These are phyloP conservation scores for Cuculus canorus DNA, from an alignment of 2,797 vertebrate genomes.

Conservation along the genomic window DNA sequence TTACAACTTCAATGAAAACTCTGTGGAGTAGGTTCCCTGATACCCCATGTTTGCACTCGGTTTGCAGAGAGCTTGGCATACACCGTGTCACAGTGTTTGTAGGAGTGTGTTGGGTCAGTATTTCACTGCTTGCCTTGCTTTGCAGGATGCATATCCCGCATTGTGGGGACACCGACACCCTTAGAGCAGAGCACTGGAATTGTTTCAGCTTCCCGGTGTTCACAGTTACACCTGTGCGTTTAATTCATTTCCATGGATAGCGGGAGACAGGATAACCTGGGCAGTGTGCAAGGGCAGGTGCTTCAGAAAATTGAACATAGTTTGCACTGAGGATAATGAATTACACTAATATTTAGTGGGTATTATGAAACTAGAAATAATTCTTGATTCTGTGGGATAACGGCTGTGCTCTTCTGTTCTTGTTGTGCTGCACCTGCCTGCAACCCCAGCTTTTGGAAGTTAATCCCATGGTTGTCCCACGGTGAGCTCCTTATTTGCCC, in stretches of 20 bases:
- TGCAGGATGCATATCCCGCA: rapidly evolving
- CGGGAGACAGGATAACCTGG: rapidly evolving
- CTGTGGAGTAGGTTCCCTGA: background rate
- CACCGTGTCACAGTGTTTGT: background rate
- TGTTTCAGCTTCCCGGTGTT: rapidly evolving
- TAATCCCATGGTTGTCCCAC: rapidly evolving
- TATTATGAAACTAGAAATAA: background rate
- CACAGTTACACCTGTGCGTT: rapidly evolving
- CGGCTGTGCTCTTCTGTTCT: rapidly evolving
- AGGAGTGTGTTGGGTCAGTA: background rate
- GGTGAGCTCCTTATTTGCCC: background rate
- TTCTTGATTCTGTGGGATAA: background rate
- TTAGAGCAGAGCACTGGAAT: rapidly evolving
- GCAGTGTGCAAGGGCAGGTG: rapidly evolving
- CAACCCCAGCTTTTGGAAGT: rapidly evolving
- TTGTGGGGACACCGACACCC: rapidly evolving
- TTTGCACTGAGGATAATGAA: rapidly evolving
- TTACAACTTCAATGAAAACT: background rate
- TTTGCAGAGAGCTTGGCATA: background rate
- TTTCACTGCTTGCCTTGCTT: rapidly evolving
- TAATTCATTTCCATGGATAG: rapidly evolving
- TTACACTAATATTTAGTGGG: rapidly evolving
- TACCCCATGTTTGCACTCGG: background rate
- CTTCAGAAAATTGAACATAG: rapidly evolving
- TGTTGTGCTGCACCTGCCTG: rapidly evolving